Evolutionary conservation across 2,797 vertebrate genomes (phyloP).

Genomic region (Hafferia zeledoni): DNA sequence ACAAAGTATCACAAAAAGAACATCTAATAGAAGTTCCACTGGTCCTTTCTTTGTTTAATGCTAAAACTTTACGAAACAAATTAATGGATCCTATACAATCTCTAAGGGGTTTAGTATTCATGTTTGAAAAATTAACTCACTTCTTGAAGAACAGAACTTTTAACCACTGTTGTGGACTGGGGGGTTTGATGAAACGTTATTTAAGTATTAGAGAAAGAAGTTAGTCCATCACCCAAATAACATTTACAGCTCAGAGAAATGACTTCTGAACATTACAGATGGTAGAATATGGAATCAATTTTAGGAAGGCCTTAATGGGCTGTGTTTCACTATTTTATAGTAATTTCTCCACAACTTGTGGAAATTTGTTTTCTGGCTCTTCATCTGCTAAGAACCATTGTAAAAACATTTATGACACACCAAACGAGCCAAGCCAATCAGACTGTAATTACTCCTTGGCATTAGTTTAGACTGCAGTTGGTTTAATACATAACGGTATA

Average conservation of each 20-base stretch:
- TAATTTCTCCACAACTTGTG: conserved; percentile 17
- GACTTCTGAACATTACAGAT: background rate
- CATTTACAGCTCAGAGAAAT: background rate
- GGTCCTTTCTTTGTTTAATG: background rate
- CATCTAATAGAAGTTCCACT: background rate
- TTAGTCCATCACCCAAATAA: background rate
- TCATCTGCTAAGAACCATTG: conserved; percentile 18
- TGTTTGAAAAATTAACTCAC: background rate
- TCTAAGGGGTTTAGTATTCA: background rate
- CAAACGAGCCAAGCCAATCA: conserved; percentile 30
- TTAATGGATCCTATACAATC: background rate
- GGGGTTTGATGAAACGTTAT: background rate
- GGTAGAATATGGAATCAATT: conserved; percentile 21
- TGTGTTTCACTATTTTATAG: background rate
- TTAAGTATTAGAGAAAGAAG: background rate
- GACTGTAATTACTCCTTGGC: conserved; percentile 23
- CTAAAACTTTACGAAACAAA: background rate
- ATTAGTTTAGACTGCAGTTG: conserved; percentile 8
- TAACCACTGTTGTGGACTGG: background rate
- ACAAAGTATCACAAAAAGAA: background rate
- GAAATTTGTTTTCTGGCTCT: conserved; percentile 44
- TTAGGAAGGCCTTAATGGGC: background rate
- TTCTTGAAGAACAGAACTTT: background rate
- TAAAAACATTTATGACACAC: conserved; percentile 31
- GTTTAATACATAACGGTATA: background rate